Base-by-base conservation (phyloP, 2,888 invertebrate species). In the Sicus ferrugineus region DNA sequence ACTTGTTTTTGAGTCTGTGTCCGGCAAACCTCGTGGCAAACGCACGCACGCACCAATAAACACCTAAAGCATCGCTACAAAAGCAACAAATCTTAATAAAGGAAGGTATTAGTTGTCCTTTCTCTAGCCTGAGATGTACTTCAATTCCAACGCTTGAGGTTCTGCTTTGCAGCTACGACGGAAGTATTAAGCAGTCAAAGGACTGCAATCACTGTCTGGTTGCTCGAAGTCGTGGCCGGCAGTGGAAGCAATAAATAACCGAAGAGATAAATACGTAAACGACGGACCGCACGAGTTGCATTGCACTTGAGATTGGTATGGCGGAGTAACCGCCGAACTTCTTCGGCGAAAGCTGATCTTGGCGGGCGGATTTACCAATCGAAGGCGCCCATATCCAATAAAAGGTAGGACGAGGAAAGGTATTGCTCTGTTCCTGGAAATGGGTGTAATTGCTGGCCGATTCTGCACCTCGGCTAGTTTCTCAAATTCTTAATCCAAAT, bases 1-100 rank as follows among this genome's bases (percentile, higher is more conserved):
- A 80, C 81, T 81, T 78, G 78, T 81, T 80, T 38, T 79, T 80
- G 79, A 80, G 81, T 81, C 80, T 80, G 68, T 70, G 66, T 66
- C 66, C 66, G 42, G 66, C 56, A 62, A 70, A 66, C 68, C 71
- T 70, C 48, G 61, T 23, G 77, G 56, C 31, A 68, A 9, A 30
- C 14, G 34, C 34, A 58, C 38, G 30, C 31, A 62, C 31, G 70
- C 46, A 59, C 30, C 52, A 28, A 9, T 26, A 26, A 61, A 16
- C 14, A 50, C 3, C 21, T 56, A 42, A 63, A 67, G 65, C 67
- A 64, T 70, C 19, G 3, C 50, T 9, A 50, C 50, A 48, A 70
- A 73, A 73, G 66, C 70, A 64, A 28, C 69, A n/a, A n/a, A n/a
- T n/a, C 68, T 73, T 73, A 72, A 72, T 69, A 68, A 67, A 68